Conservation (phyloP, 2,888 invertebrate genomes). For the Drosophila dives region DNA sequence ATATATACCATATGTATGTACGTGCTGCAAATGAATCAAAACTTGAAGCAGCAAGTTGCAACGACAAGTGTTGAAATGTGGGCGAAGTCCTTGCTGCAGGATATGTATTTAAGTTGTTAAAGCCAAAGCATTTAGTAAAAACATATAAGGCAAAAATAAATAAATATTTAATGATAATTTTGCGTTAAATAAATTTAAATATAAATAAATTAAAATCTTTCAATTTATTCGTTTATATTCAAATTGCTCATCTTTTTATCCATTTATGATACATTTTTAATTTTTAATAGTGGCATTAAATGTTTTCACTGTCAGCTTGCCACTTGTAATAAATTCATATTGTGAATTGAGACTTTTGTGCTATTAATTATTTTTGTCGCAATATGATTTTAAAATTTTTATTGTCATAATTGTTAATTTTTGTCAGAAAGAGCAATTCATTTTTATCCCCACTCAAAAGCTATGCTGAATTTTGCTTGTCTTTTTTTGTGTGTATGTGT, state of each 20-base stretch:
- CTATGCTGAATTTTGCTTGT: constrained; percentile 12
- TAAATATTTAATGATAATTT: not conserved
- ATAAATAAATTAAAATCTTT: not conserved
- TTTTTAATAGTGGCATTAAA: constrained; percentile 24
- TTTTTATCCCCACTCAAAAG: constrained; percentile 11
- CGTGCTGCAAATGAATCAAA: constrained; percentile 69
- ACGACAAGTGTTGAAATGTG: constrained; percentile 50
- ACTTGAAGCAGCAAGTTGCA: constrained; percentile 47
- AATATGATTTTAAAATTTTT: constrained; percentile 59
- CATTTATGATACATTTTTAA: constrained; percentile 3
- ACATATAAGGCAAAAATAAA: not conserved
- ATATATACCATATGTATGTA: too few relatives aligned
- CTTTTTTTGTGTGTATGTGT: not conserved
- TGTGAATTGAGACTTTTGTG: constrained; percentile 37
- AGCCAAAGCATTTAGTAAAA: constrained; percentile 1
- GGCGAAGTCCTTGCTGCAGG: constrained; percentile 15
- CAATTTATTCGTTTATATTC: not conserved
- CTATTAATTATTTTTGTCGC: constrained; percentile 58
- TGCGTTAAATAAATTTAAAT: not conserved
- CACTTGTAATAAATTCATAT: constrained; percentile 16
- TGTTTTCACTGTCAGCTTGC: constrained; percentile 4
- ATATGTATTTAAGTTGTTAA: constrained; percentile 18
- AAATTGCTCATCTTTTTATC: constrained; percentile 18
- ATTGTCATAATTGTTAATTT: constrained; percentile 66
- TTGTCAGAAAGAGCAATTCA: constrained; percentile 61